Conservation (phyloP, 2,888 invertebrate species). For the Lycia hirtaria region DNA sequence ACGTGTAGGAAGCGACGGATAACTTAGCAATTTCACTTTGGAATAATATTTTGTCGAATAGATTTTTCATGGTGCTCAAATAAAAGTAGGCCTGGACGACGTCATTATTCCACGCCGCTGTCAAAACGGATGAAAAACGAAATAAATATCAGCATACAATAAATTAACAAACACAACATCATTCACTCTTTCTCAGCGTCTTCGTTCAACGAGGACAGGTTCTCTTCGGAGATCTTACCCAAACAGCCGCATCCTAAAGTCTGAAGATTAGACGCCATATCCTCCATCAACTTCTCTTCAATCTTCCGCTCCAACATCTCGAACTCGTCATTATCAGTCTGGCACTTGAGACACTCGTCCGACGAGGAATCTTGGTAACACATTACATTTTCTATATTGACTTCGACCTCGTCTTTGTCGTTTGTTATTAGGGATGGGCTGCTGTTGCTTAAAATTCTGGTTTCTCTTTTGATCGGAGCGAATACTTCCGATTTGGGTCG, state of each 20-base stretch:
- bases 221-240: slow-evolving; percentile 78
- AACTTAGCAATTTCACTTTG: too few species aligned
- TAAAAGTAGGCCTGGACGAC: too few species aligned
- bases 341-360: slow-evolving; percentile 72
- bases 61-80: too few species aligned
- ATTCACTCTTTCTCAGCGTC: slow-evolving; percentile 51
- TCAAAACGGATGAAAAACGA: background rate
- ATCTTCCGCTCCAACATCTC: slow-evolving; percentile 71
- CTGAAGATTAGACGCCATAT: slow-evolving; percentile 7
- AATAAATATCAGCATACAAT: background rate
- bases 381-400: slow-evolving; percentile 75
- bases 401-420: slow-evolving; percentile 63
- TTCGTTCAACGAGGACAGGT: slow-evolving; percentile 66
- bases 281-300: slow-evolving; percentile 63
- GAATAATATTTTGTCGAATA: too few species aligned
- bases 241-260: slow-evolving; percentile 61
- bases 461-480: slow-evolving; percentile 54
- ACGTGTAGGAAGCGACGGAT: too few species aligned
- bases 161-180: background rate
- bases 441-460: slow-evolving; percentile 67
- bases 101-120: background rate
- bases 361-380: slow-evolving; percentile 78
- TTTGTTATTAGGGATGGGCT: slow-evolving; percentile 63
- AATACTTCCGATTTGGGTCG: slow-evolving; percentile 65
- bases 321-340: slow-evolving; percentile 69